Base-by-base conservation (phyloP, 1,140 invertebrate genomes). In the Scylla paramamosain region DNA sequence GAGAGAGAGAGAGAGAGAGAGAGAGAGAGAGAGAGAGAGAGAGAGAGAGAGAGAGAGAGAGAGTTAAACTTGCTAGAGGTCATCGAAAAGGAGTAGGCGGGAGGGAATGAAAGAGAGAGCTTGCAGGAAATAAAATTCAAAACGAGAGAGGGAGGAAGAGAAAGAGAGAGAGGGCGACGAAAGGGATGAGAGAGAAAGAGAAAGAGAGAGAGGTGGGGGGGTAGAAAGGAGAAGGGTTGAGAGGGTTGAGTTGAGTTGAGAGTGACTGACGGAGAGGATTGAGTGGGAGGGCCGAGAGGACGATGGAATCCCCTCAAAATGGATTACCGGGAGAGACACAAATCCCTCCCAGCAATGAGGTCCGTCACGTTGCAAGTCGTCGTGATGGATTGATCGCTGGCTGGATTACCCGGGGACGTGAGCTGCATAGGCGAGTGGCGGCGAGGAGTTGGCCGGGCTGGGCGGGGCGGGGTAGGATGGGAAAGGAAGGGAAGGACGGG, bases 351-450 rank as follows among this genome's bases (percentile, higher is more conserved):
- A 77, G 67, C 67, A 77, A 77, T 77, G 67, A 77, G n/a, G 67
- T 77, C 67, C 67, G 67, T 77, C 67, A 77, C 12, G 67, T n/a
- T 77, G 7, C 67, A 20, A n/a, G 67, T 77, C 67, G 6, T 77
- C 67, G 67, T 77, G 67, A 77, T 77, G 67, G 67, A 77, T 77
- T 77, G 67, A n/a, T 77, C 67, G 67, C 67, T n/a, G 12, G 67
- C 67, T 77, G 67, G 67, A 77, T 77, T 77, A 77, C 67, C 6
- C 0, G 67, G 25, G 67, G 67, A 77, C 67, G 67, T 77, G 67
- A n/a, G 25, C n/a, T 77, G 67, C 20, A 77, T 77, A 39, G 67
- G 67, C 67, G 12, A 77, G 67, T n/a, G 52, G 12, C 52, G 52
- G 52, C 52, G 52, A 59, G 52, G 52, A 59, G 12, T 20, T 4